A percentile compares a stretch with the other conserved stretches of the same genome.
Conservation (phyloP, 2,113 vertebrate genomes). For the Pomatorhinus ruficollis region DNA sequence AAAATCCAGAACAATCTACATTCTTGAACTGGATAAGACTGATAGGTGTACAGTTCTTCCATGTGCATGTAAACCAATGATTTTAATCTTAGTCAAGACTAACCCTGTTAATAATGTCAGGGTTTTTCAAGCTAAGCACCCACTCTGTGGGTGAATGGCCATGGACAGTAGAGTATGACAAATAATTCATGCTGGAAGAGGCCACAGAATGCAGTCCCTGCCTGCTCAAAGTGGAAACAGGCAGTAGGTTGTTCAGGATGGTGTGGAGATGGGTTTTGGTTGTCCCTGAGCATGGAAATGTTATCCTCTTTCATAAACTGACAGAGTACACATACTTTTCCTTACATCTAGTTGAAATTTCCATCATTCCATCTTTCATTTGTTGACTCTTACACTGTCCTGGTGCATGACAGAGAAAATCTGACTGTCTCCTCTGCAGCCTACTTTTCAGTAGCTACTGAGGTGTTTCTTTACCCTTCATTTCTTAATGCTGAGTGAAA, state of each 20-base stretch:
- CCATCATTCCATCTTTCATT: not conserved
- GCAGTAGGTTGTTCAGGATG: not conserved
- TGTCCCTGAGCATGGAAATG: not conserved
- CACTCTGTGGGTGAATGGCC: not conserved
- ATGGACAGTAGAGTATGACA: no score
- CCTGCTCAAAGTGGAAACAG: not conserved
- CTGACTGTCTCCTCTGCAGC: not conserved
- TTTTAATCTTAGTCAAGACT: not conserved
- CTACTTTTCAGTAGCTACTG: not conserved
- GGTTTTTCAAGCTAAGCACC: not conserved
- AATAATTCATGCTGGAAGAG: not conserved
- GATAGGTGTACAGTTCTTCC: not conserved
- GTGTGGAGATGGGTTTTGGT: not conserved
- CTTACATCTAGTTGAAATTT: not conserved
- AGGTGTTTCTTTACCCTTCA: fast-evolving
- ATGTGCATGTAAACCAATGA: not conserved
- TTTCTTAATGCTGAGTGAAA: not conserved
- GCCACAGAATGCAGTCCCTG: not conserved
- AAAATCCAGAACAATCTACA: not conserved
- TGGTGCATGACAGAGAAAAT: not conserved
- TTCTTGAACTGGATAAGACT: not conserved
- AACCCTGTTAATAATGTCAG: not conserved
- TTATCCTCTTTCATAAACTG: not conserved
- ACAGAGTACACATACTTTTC: not conserved
- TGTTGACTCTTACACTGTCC: not conserved